Conservation (phyloP, 2,797 vertebrate species). For the Syngnathus acus region DNA sequence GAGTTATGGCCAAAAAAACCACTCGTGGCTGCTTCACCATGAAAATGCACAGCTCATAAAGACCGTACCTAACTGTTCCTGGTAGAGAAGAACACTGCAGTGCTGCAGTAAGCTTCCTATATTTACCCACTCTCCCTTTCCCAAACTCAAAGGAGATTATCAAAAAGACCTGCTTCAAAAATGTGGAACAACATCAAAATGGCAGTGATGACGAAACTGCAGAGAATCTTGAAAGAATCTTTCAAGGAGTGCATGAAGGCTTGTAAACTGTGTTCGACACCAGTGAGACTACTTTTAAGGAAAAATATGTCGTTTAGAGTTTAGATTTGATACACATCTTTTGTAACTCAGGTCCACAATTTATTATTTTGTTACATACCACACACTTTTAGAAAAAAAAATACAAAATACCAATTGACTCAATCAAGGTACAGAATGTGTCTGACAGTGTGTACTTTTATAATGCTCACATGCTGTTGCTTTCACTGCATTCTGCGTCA, state of each 20-base stretch:
- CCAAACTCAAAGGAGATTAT: not conserved
- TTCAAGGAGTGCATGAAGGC: not conserved
- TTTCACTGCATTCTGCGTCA: too few relatives aligned
- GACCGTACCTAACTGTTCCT: too few relatives aligned
- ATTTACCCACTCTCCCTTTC: not conserved
- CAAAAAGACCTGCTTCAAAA: not conserved
- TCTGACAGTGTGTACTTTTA: too few relatives aligned
- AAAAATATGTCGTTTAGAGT: conserved; percentile 45
- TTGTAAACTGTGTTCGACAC: not conserved
- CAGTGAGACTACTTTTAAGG: not conserved
- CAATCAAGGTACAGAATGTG: too few relatives aligned
- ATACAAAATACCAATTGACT: too few relatives aligned
- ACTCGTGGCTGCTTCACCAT: not conserved
- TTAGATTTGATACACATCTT: not conserved
- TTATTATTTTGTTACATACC: too few relatives aligned
- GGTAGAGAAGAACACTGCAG: too few relatives aligned
- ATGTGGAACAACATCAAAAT: conserved; percentile 2
- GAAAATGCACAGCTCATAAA: not conserved
- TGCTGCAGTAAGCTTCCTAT: not conserved
- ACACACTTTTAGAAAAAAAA: too few relatives aligned
- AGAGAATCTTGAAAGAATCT: not conserved
- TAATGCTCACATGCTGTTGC: too few relatives aligned
- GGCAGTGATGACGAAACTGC: not conserved
- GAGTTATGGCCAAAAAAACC: not conserved
- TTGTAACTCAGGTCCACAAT: too few relatives aligned